Conservation (phyloP, 1,140 invertebrate species). For the Glossosoma conforme region DNA sequence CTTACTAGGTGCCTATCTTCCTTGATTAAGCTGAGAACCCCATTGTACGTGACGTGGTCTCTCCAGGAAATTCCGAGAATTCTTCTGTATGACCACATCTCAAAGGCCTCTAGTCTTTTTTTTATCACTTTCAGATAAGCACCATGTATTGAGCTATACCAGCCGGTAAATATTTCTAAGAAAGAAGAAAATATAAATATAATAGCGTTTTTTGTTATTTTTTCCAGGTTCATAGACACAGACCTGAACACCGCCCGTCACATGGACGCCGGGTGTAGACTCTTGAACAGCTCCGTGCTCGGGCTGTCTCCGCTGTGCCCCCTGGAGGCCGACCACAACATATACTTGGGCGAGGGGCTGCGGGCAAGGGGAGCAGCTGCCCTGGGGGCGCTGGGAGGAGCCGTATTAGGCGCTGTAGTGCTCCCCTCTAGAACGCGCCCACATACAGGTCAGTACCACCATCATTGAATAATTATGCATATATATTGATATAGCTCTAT, state of each 20-base stretch:
- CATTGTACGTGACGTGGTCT: too few relatives aligned
- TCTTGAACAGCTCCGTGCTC: slow-evolving; percentile 25
- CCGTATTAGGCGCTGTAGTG: not conserved
- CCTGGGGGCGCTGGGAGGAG: not conserved
- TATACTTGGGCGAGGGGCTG: slow-evolving; percentile 21
- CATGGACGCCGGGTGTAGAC: slow-evolving; percentile 25
- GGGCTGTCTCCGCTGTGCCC: slow-evolving; percentile 24
- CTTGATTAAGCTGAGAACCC: too few relatives aligned
- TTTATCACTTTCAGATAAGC: too few relatives aligned
- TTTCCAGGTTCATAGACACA: slow-evolving; percentile 32
- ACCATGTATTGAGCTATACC: too few relatives aligned
- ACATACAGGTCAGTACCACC: not conserved
- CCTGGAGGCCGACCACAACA: slow-evolving; percentile 28
- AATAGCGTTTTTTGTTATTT: slow-evolving; percentile 9
- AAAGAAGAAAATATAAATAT: too few relatives aligned
- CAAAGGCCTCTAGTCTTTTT: too few relatives aligned
- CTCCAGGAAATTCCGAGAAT: too few relatives aligned
- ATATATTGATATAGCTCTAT: too few relatives aligned
- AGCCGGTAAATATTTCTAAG: too few relatives aligned
- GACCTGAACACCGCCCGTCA: slow-evolving; percentile 30
- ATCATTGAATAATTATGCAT: not conserved
- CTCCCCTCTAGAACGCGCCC: too few relatives aligned
- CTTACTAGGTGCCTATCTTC: too few relatives aligned
- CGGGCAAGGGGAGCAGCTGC: slow-evolving; percentile 8
- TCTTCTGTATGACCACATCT: too few relatives aligned